Evolutionary conservation across 2,113 vertebrate species (phyloP), one percentile per base, ranked within the genome.

Genomic region (Prionailurus bengalensis): DNA sequence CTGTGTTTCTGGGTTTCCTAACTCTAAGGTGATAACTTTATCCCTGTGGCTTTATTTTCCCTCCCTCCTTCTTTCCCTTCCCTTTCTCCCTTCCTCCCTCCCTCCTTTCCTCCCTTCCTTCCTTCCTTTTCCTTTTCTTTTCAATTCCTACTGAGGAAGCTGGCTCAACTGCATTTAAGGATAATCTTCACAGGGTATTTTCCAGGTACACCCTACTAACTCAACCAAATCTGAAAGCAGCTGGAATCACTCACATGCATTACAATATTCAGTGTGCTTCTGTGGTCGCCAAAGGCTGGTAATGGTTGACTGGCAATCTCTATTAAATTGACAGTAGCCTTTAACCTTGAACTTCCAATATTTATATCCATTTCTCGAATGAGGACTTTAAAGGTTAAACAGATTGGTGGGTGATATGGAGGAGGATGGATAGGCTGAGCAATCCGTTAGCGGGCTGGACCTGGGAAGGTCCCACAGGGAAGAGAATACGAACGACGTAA

Each of bases 291-390:
- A 84, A 73, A 80, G 36, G 3, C 48, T 68, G 51, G 1, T 80
- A 23, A 58, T 53, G 80, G 1, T 61, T 29, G 29, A 45, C 76
- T 66, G 17, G 12, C 55, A 55, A 85, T 73, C 89, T 84, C 12
- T 42, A 55, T 93, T 80, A 80, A 89, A 39, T 78, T 45, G 61
- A 61, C 13, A 42, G 42, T 51, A 42, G 3, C 17, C 36, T 14
- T 94, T 88, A 89, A 25, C 33, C 58, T 93, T 87, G 82, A 93
- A 39, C 45, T 86, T 91, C 66, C 39, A 70, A 9, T 39, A 66
- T 92, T 76, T 73, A 53, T 19, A 76, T 81, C 16, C 3, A 42
- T 51, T 94, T 83, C 53, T 83, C 81, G 51, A 92, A 39, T 65
- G 48, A 84, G 2, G 27, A 88, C 45, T 65, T 89, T n/a, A 91